phyloP scores from a whole-genome alignment of 1,140 invertebrate species.

The Mizuhopecten yessoensis region DNA sequence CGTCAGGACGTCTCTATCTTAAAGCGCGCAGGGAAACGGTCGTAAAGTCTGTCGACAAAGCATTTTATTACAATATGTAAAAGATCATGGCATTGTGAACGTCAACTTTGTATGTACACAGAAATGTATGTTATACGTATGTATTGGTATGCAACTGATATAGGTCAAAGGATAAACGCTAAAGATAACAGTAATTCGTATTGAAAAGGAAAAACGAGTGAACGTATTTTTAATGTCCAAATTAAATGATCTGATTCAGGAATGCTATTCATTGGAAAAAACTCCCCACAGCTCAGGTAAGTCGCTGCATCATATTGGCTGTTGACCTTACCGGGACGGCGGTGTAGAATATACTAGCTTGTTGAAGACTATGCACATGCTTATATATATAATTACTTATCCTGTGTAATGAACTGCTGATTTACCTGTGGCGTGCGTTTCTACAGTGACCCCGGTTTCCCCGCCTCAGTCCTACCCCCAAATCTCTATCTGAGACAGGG shows the following conservation, averaged over 20 bases:
- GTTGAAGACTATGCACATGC: background rate
- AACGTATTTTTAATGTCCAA: background rate
- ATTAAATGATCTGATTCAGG: background rate
- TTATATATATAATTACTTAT: background rate
- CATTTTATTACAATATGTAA: background rate
- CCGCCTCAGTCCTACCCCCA: background rate
- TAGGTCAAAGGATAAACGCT: background rate
- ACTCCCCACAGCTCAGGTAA: background rate
- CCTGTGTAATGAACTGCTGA: too few species aligned
- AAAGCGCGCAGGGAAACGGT: too few species aligned
- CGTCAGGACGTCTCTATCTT: too few species aligned
- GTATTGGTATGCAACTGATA: background rate
- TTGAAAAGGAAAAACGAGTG: conserved; percentile 26
- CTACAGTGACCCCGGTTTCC: background rate
- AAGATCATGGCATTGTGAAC: background rate
- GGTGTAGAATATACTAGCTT: background rate
- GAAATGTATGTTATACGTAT: background rate
- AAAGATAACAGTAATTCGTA: conserved; percentile 2
- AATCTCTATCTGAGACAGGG: background rate
- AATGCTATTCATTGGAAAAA: conserved; percentile 4
- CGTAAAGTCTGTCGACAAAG: background rate
- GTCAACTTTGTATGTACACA: background rate
- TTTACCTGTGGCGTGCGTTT: background rate
- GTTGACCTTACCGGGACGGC: background rate
- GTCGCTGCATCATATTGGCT: background rate